Percentiles rank a stretch among this genome's conserved stretches.
phyloP scores from a whole-genome alignment of 35 echinoderm and acorn worm species.

The Hemicentrotus pulcherrimus region DNA sequence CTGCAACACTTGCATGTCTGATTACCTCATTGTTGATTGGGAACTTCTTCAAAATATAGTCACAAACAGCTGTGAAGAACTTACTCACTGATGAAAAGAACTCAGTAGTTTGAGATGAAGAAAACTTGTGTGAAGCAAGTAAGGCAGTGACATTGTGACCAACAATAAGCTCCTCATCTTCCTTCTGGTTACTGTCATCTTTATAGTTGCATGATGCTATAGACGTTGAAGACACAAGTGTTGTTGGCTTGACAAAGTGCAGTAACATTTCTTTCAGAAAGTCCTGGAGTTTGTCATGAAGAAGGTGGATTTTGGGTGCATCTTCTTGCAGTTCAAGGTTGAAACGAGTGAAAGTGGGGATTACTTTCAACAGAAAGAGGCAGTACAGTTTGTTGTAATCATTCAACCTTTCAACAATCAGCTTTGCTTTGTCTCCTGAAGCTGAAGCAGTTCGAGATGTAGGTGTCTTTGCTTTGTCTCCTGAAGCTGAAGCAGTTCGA shows the following conservation, averaged over 20 bases:
- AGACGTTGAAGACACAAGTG: slow-evolving; percentile 34
- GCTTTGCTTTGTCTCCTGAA: too few relatives aligned
- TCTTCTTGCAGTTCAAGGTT: slow-evolving; percentile 64
- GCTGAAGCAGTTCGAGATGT: too few relatives aligned
- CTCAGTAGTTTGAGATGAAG: slow-evolving; percentile 15
- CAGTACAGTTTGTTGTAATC: slow-evolving; percentile 61
- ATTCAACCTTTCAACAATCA: not conserved
- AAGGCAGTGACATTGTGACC: slow-evolving; percentile 56
- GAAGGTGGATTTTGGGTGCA: slow-evolving; percentile 57
- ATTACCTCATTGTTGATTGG: slow-evolving; percentile 55
- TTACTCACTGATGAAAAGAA: slow-evolving; percentile 60
- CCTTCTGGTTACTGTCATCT: slow-evolving; percentile 48
- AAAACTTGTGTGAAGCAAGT: slow-evolving; percentile 46
- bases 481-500: too few relatives aligned
- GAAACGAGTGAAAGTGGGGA: slow-evolving; percentile 57
- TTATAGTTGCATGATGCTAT: slow-evolving; percentile 47
- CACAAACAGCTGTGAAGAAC: slow-evolving; percentile 55
- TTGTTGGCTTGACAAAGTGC: slow-evolving; percentile 63
- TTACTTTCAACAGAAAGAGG: slow-evolving; percentile 54
- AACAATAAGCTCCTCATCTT: slow-evolving; percentile 63
- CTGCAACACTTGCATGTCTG: slow-evolving; percentile 59
- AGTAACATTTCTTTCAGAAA: slow-evolving; percentile 44
- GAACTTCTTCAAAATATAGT: slow-evolving; percentile 59
- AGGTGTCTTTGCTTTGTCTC: too few relatives aligned
- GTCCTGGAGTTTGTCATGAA: slow-evolving; percentile 46